Conservation (phyloP, 1,140 invertebrate genomes). For the Bactericera cockerelli region DNA sequence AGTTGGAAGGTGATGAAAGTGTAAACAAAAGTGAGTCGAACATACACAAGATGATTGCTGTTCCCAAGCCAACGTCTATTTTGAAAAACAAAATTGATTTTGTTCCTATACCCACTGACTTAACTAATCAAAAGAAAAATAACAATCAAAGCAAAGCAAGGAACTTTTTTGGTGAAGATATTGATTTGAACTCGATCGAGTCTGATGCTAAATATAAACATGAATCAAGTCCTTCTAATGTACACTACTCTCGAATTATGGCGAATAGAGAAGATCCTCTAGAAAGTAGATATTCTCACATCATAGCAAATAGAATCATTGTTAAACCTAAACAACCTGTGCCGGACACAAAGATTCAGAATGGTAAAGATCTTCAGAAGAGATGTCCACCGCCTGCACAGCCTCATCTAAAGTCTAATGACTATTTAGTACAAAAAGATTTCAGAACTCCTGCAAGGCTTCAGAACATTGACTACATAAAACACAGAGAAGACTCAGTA, state of each 20-base stretch:
- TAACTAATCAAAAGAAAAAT: no score
- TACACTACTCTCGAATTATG: background rate
- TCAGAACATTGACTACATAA: background rate
- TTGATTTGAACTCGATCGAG: background rate
- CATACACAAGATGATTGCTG: background rate
- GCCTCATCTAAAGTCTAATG: background rate
- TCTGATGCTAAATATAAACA: background rate
- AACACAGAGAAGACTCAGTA: background rate
- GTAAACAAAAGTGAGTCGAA: background rate
- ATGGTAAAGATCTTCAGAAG: background rate
- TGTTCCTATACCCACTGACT: background rate
- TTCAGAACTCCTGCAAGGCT: background rate
- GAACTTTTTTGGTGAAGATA: background rate
- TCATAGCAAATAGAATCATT: background rate
- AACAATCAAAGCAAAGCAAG: background rate
- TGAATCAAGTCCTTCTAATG: background rate
- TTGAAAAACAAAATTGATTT: slow-evolving; percentile 1
- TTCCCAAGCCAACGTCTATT: background rate
- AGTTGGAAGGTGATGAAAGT: background rate
- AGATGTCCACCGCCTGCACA: background rate
- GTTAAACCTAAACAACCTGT: background rate
- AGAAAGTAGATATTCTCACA: slow-evolving; percentile 1
- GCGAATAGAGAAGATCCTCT: background rate
- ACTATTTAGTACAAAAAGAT: slow-evolving; percentile 3
- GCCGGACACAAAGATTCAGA: background rate